A percentile compares a stretch with the other conserved stretches of the same genome.
phyloP scores from a whole-genome alignment of 1,140 invertebrate genomes.

The Tetramorium simillimum region DNA sequence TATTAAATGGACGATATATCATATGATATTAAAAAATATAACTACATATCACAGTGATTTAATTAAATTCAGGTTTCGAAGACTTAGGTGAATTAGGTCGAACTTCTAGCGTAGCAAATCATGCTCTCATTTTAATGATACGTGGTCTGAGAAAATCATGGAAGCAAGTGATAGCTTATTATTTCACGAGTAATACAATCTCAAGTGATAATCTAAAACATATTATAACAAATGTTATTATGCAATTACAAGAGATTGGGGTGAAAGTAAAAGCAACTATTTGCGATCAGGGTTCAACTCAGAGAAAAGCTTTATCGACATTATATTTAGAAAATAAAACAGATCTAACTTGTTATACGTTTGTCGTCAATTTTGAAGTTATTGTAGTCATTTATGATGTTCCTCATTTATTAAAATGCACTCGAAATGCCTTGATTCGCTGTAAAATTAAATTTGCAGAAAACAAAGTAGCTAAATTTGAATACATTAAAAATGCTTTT shows the following conservation, averaged over 20 bases:
- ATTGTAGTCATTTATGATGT: neutral
- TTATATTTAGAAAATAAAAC: neutral
- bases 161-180: slow-evolving; percentile 6
- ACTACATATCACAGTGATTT: no score
- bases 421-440: neutral
- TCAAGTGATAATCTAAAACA: neutral
- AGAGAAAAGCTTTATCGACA: neutral
- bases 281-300: neutral
- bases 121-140: neutral
- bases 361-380: neutral
- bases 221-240: neutral
- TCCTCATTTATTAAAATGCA: slow-evolving; percentile 15
- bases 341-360: neutral
- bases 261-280: neutral
- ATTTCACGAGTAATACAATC: neutral
- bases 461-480: slow-evolving; percentile 6
- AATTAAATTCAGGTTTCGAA: no score
- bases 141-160: neutral
- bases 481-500: neutral
- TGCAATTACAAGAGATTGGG: neutral
- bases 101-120: no score
- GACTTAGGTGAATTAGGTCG: no score
- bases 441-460: neutral
- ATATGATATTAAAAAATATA: no score
- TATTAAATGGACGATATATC: no score